A percentile compares a stretch with the other conserved stretches of the same genome.
Evolutionary conservation across 2,888 invertebrate genomes (phyloP).

Genomic region (Amphimallon solstitiale): DNA sequence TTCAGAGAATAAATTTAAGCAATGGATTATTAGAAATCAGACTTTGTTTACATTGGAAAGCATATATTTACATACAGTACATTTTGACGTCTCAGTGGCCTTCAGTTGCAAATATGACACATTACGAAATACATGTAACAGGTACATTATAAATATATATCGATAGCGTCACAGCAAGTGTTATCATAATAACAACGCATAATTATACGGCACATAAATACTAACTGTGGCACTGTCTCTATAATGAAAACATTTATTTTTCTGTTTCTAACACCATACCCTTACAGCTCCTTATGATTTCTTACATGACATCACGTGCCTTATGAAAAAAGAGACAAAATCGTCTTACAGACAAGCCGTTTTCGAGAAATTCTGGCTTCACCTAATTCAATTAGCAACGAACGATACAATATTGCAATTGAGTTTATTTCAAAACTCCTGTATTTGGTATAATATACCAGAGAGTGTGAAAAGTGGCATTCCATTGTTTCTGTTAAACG

Average conservation of each 20-base stretch:
- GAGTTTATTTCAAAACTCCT: slow-evolving; percentile 71
- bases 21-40: slow-evolving; percentile 71
- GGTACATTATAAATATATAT: slow-evolving; percentile 55
- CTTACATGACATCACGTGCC: slow-evolving; percentile 77
- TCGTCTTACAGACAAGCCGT: slow-evolving; percentile 74
- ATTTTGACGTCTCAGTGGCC: slow-evolving; percentile 71
- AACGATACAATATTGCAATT: slow-evolving; percentile 77
- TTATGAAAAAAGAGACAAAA: slow-evolving; percentile 70
- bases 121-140: slow-evolving; percentile 60
- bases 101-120: slow-evolving; percentile 60
- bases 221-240: no score
- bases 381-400: slow-evolving; percentile 71
- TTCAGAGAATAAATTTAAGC: slow-evolving; percentile 37
- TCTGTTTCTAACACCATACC: slow-evolving; percentile 1
- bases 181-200: no score
- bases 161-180: no score
- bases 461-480: slow-evolving; percentile 76
- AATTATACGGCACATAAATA: no score
- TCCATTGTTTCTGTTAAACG: slow-evolving; percentile 70
- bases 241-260: background rate
- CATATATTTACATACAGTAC: slow-evolving; percentile 77
- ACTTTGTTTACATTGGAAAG: slow-evolving; percentile 77
- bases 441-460: slow-evolving; percentile 73
- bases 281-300: slow-evolving; percentile 75
- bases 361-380: slow-evolving; percentile 73